Conservation (phyloP, 2,888 invertebrate genomes). For the Orchesellides sinensis region DNA sequence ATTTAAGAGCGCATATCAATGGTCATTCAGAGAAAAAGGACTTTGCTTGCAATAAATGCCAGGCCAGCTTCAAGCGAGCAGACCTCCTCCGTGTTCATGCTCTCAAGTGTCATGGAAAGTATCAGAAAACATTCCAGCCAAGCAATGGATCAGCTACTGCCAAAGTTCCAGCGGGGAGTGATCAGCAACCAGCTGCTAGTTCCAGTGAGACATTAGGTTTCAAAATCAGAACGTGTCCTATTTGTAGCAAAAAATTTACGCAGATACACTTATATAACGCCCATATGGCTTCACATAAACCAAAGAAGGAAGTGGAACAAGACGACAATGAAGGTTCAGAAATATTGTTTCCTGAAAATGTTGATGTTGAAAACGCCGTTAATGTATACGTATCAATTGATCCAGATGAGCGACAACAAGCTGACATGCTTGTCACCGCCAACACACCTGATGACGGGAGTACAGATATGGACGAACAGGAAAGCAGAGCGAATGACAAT, state of each 20-base stretch:
- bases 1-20: slow-evolving; percentile 30
- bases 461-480: neutral
- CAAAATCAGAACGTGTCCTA: slow-evolving; percentile 43
- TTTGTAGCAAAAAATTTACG: slow-evolving; percentile 54
- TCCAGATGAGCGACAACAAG: slow-evolving; percentile 44
- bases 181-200: neutral
- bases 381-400: slow-evolving; percentile 59
- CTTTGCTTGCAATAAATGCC: slow-evolving; percentile 42
- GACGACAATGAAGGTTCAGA: slow-evolving; percentile 19
- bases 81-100: slow-evolving; percentile 47
- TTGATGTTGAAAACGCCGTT: slow-evolving; percentile 41
- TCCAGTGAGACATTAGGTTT: slow-evolving; percentile 24
- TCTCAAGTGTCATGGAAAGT: slow-evolving; percentile 40
- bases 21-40: slow-evolving; percentile 26
- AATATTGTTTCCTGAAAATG: slow-evolving; percentile 26
- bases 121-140: slow-evolving; percentile 23
- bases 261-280: slow-evolving; percentile 33
- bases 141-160: neutral
- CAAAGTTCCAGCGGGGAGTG: neutral
- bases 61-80: slow-evolving; percentile 18
- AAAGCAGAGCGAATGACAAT: neutral
- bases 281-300: slow-evolving; percentile 31
- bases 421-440: slow-evolving; percentile 32
- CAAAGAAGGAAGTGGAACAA: slow-evolving; percentile 7
- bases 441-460: neutral